phyloP scores from a whole-genome alignment of 2,797 vertebrate species.

The Aeoliscus strigatus region DNA sequence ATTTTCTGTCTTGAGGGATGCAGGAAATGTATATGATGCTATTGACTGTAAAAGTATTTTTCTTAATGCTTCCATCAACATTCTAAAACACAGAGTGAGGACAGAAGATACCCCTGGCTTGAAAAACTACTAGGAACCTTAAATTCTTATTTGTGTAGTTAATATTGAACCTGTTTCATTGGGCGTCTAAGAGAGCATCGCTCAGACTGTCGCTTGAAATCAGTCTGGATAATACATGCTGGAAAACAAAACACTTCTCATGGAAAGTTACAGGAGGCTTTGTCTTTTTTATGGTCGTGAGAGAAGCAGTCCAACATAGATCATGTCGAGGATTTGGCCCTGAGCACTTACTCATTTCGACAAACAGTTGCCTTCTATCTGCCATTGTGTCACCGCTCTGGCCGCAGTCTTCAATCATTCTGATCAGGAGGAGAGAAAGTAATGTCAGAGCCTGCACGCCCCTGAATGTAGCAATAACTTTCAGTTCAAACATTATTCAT shows the following conservation, averaged over 20 bases:
- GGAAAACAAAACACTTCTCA: constrained; percentile 28
- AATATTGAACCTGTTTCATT: too few relatives aligned
- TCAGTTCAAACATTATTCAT: constrained; percentile 4
- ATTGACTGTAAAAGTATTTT: too few relatives aligned
- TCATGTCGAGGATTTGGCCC: constrained; percentile 28
- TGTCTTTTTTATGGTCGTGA: constrained; percentile 31
- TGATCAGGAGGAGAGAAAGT: constrained; percentile 74
- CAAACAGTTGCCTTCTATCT: constrained; percentile 98
- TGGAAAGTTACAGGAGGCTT: constrained; percentile 34
- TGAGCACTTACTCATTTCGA: constrained; percentile 97
- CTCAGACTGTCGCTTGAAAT: constrained; percentile 14
- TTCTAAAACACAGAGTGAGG: too few relatives aligned
- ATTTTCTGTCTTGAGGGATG: too few relatives aligned
- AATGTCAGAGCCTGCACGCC: constrained; percentile 28
- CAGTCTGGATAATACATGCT: constrained; percentile 11
- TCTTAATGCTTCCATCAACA: too few relatives aligned
- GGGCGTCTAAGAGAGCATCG: too few relatives aligned
- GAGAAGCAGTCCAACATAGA: constrained; percentile 32
- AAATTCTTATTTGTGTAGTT: too few relatives aligned
- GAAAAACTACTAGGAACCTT: too few relatives aligned
- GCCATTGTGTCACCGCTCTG: constrained; percentile 93
- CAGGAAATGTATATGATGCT: too few relatives aligned
- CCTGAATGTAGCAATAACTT: constrained; percentile 16
- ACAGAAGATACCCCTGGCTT: too few relatives aligned
- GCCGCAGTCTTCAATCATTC: constrained; percentile 95